Evolutionary conservation across 2,888 invertebrate genomes (phyloP).

Genomic region (Pelosia muscerda): DNA sequence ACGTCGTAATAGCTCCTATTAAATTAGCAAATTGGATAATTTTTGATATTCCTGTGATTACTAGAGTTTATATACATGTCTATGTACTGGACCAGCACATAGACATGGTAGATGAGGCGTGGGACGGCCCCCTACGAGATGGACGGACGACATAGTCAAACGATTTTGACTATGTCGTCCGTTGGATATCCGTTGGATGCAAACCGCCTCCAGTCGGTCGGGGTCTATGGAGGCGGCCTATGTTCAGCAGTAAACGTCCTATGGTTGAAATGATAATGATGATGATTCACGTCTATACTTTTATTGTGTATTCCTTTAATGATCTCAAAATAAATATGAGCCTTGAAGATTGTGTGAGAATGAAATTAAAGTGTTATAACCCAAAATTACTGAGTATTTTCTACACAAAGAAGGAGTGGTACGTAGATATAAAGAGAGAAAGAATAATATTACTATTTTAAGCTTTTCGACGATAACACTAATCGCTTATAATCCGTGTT

Average conservation of each 20-base stretch:
- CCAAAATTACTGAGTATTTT: background rate
- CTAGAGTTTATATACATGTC: too few species aligned
- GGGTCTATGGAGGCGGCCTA: too few species aligned
- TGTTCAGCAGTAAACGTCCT: too few species aligned
- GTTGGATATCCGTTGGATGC: too few species aligned
- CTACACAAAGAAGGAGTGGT: background rate
- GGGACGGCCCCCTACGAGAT: too few species aligned
- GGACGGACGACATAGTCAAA: too few species aligned
- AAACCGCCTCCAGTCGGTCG: too few species aligned
- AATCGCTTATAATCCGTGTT: slow-evolving; percentile 1
- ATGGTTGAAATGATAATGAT: too few species aligned
- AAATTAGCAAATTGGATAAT: background rate
- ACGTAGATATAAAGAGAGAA: background rate
- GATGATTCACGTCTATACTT: background rate
- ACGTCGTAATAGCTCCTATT: background rate
- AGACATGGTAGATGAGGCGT: too few species aligned
- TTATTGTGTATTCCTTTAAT: background rate
- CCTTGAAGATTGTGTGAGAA: background rate
- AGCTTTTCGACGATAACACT: background rate
- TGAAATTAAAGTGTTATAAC: background rate
- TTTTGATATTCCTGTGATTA: background rate
- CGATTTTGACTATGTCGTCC: too few species aligned
- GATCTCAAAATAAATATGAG: too few species aligned
- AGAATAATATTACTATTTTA: background rate
- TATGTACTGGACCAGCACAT: too few species aligned